Conservation (phyloP, 2,797 vertebrate genomes). For the Leuciscus waleckii region DNA sequence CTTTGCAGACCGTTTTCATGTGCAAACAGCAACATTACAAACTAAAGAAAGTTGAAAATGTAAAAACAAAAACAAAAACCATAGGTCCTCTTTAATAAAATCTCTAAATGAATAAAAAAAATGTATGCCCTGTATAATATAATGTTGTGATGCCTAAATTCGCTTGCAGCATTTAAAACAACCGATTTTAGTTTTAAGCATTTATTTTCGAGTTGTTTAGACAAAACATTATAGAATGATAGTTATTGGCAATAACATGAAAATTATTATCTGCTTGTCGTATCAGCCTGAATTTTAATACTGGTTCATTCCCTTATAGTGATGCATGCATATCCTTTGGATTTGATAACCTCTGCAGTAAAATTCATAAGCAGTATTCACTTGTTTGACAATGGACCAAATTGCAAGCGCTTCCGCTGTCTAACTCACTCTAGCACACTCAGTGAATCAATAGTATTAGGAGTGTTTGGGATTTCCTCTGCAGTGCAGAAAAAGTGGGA, state of each 20-base stretch:
- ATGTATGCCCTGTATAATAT: neutral
- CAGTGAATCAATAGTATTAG: slow-evolving; percentile 16
- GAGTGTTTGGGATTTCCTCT: slow-evolving; percentile 31
- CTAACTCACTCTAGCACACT: neutral
- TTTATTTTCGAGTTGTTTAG: neutral
- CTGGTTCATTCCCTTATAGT: neutral
- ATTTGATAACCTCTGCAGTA: too few species aligned
- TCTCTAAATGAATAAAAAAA: neutral
- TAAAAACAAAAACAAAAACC: too few species aligned
- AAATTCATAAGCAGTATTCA: too few species aligned
- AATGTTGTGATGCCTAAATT: neutral
- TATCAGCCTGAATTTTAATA: neutral
- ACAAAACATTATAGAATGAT: neutral
- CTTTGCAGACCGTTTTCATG: too few species aligned
- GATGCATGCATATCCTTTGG: neutral
- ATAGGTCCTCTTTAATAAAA: neutral
- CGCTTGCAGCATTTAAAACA: neutral
- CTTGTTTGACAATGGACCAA: neutral
- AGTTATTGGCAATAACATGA: neutral
- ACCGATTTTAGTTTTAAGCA: neutral
- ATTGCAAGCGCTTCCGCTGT: neutral
- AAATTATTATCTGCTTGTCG: neutral
- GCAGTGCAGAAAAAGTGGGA: slow-evolving; percentile 29
- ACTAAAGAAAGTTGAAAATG: too few species aligned
- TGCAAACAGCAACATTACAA: too few species aligned